A percentile compares a stretch with the other conserved stretches of the same genome.
Conservation (phyloP, 2,888 invertebrate species). For the Onthophagus sagittarius region DNA sequence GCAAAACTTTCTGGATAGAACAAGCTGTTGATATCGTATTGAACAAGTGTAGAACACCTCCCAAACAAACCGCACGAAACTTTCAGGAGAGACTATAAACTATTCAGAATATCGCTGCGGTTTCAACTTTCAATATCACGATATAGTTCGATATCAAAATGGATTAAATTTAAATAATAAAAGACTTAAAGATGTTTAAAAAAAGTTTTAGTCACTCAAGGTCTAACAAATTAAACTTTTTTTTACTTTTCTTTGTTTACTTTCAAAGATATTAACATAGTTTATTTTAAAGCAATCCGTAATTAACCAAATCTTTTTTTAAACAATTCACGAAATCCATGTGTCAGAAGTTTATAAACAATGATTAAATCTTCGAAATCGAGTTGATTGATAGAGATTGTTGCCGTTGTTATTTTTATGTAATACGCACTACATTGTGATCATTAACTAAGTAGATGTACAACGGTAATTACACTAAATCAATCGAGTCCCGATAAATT, state of each 20-base stretch:
- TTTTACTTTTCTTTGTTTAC: neutral
- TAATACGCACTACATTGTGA: neutral
- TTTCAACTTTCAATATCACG: neutral
- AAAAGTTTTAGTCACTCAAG: no score
- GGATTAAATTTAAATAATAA: neutral
- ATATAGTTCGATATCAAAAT: neutral
- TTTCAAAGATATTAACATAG: neutral
- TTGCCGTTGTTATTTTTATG: neutral
- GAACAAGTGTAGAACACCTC: neutral
- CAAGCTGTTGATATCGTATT: neutral
- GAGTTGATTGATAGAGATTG: neutral
- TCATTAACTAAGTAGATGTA: neutral
- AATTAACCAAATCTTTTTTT: neutral
- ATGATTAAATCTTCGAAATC: neutral
- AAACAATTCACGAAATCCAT: neutral
- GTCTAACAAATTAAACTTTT: neutral
- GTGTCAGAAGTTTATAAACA: neutral
- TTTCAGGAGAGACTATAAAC: neutral
- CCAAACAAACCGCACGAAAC: neutral
- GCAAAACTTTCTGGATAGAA: neutral
- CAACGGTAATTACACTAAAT: neutral
- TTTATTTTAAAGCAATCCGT: neutral
- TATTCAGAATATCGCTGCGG: neutral
- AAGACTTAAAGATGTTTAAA: neutral
- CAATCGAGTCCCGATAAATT: neutral